Evolutionary conservation across 2,888 invertebrate species (phyloP), one percentile per base, ranked within the genome.

Genomic region (Acleris cristana): DNA sequence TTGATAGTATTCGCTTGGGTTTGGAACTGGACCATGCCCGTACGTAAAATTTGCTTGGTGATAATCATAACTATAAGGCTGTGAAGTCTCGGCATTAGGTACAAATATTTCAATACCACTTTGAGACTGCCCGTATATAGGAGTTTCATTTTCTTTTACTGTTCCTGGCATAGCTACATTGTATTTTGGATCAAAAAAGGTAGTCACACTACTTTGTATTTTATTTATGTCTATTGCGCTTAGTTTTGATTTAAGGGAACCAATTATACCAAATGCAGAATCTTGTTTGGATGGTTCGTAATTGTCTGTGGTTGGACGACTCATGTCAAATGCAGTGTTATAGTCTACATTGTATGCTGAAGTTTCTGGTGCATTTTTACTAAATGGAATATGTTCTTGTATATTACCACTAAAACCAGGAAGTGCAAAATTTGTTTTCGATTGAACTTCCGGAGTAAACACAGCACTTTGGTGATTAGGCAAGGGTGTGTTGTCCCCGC

Each of bases 241-340:
- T 0, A 92, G 80, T 72, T 92, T 92, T 44, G 92, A 91, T 79
- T 92, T 92, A n/a, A 92, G 78, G 10, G 92, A 91, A 23, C 92
- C 92, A 60, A 92, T 88, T 16, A 92, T 84, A 53, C 90, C 92
- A 65, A 90, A 89, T 80, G 77, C 85, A 0, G 81, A 65, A 71
- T 89, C 89, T 60, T 82, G 79, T 58, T 79, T 81, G 0, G 79
- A 74, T 49, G 77, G 71, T 70, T 86, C 85, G 69, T 79, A 86
- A 16, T 21, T 71, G 16, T 89, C 86, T 14, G 83, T 83, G 1
- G 82, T 80, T 34, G 80, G 76, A 76, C 89, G 81, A 64, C 89
- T 90, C 54, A 91, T 74, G 76, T 92, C 91, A 73, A 92, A 92
- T 12, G 82, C 79, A 26, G 90, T 89, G 51, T 80, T 83, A 59